A percentile compares a stretch with the other conserved stretches of the same genome.
Evolutionary conservation across 2,797 vertebrate genomes (phyloP).

Genomic region (Phataginus tetradactyla): DNA sequence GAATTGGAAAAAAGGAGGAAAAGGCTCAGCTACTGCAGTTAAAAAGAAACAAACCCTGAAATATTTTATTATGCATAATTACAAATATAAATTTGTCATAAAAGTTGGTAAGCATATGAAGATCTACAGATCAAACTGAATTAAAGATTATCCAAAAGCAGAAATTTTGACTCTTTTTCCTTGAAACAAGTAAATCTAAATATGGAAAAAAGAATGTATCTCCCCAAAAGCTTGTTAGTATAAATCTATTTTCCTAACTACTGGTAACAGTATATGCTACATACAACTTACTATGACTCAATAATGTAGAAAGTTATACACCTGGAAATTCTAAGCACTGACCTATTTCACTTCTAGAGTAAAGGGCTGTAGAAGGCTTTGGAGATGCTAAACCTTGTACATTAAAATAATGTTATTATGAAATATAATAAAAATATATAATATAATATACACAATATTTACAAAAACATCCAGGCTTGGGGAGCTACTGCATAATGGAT

Average conservation of each 20-base stretch:
- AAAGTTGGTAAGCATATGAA: background rate
- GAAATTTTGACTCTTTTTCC: background rate
- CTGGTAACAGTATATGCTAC: background rate
- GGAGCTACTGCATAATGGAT: background rate
- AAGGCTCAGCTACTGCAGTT: background rate
- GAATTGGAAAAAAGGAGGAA: background rate
- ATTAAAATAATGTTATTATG: background rate
- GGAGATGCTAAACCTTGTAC: background rate
- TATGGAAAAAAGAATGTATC: background rate
- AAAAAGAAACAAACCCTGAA: background rate
- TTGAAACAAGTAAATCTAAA: background rate
- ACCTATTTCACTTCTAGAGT: background rate
- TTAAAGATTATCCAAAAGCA: background rate
- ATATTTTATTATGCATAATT: background rate
- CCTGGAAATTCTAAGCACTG: background rate
- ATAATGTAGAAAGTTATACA: background rate
- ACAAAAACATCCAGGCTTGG: background rate
- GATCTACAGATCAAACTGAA: background rate
- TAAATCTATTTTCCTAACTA: background rate
- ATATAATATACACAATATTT: background rate
- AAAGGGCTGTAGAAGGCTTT: background rate
- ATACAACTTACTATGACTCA: background rate
- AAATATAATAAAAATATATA: background rate
- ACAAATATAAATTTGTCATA: background rate
- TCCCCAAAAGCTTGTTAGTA: background rate